A percentile compares a stretch with the other conserved stretches of the same genome.
phyloP scores from a whole-genome alignment of 1,140 invertebrate genomes.

The Drosophila serrata region DNA sequence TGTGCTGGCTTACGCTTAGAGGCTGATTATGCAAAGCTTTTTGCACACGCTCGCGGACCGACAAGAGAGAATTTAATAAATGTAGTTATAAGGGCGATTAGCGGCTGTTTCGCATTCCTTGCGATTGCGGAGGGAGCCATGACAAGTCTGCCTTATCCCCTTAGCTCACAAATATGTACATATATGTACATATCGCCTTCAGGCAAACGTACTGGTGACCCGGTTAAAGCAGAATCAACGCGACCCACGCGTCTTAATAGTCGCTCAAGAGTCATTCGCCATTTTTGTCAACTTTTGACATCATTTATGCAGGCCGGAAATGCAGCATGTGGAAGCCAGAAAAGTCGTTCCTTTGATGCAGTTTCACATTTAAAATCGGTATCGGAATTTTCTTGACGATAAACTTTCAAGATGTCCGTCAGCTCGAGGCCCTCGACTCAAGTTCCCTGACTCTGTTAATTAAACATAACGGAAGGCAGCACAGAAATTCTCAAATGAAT shows the following conservation, averaged over 20 bases:
- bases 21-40: conserved; percentile 37
- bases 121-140: not conserved
- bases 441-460: conserved; percentile 52
- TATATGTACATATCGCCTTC: not conserved
- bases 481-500: conserved; percentile 70
- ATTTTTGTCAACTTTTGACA: conserved; percentile 49
- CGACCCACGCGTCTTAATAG: conserved; percentile 19
- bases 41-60: not conserved
- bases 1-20: conserved; percentile 27
- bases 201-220: not conserved
- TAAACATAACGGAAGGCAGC: conserved; percentile 59
- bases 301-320: conserved; percentile 74
- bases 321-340: conserved; percentile 50
- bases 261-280: conserved; percentile 7
- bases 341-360: conserved; percentile 6
- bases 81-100: conserved; percentile 48
- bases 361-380: conserved; percentile 17
- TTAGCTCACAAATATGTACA: not conserved
- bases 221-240: not conserved
- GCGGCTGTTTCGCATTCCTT: conserved; percentile 7
- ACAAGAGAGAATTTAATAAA: conserved; percentile 54
- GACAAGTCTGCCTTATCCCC: not conserved
- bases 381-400: conserved; percentile 15
- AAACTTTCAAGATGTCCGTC: conserved; percentile 18
- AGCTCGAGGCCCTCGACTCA: not conserved